Evolutionary conservation across 2,797 vertebrate genomes (phyloP).

Genomic region (Pantherophis alleghaniensis): DNA sequence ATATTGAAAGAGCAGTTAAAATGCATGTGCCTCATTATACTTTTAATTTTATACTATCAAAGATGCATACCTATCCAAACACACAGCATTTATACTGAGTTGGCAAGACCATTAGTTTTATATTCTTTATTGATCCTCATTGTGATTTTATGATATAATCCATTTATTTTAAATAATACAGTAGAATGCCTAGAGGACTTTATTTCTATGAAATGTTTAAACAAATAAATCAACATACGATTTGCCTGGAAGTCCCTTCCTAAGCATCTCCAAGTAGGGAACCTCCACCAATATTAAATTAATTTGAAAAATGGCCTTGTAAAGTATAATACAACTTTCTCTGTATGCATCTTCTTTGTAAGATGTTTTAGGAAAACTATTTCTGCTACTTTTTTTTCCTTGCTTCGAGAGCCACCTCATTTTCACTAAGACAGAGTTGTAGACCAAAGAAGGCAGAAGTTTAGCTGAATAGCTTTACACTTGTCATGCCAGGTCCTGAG

Average conservation of each 20-base stretch:
- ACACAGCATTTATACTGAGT: background rate
- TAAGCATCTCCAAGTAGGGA: background rate
- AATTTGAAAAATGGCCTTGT: background rate
- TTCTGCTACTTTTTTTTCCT: background rate
- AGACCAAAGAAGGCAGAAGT: background rate
- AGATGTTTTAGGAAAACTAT: background rate
- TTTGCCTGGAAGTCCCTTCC: background rate
- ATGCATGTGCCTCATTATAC: background rate
- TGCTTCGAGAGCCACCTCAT: background rate
- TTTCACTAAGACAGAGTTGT: background rate
- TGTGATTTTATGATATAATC: background rate
- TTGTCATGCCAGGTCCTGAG: background rate
- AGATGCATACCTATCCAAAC: background rate
- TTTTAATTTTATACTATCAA: background rate
- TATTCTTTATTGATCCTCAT: background rate
- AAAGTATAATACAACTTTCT: background rate
- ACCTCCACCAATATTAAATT: background rate
- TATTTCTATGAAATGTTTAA: background rate
- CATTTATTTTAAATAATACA: background rate
- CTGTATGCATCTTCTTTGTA: background rate
- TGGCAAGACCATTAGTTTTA: background rate
- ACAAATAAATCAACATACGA: background rate
- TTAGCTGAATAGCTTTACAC: background rate
- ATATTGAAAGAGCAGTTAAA: background rate
- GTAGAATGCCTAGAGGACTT: background rate